These are phyloP conservation scores for Pteruthius melanotis DNA, from an alignment of 2,113 vertebrate species.

Conservation along the genomic window DNA sequence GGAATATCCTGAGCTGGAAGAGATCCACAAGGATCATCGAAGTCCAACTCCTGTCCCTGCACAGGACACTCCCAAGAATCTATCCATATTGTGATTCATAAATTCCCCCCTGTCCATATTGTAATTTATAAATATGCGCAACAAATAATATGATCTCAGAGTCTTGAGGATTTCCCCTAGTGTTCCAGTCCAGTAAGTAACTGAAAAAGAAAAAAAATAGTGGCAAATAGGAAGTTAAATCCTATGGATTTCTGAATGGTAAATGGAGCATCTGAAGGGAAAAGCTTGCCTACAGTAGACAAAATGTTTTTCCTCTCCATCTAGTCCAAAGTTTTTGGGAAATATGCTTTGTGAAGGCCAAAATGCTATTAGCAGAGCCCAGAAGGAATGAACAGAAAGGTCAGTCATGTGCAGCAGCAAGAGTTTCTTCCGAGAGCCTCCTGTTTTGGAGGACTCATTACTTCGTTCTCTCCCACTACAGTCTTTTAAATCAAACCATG, in stretches of 20 bases:
- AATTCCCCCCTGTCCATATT: neutral
- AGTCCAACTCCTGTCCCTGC: neutral
- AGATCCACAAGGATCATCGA: rapidly evolving
- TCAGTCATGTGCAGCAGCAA: neutral
- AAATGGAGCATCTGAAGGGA: neutral
- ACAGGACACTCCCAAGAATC: too few relatives aligned
- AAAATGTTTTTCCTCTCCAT: neutral
- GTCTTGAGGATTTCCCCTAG: neutral
- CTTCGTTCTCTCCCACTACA: neutral
- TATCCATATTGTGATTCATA: neutral
- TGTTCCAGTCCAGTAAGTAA: neutral
- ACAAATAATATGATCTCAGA: neutral
- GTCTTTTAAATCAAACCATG: neutral
- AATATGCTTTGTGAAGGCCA: neutral
- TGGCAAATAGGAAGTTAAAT: neutral
- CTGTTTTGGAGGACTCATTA: neutral
- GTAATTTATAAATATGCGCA: neutral
- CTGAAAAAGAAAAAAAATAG: neutral
- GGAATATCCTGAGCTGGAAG: neutral
- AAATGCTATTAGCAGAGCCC: neutral
- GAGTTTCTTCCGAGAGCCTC: neutral
- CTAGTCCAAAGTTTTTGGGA: neutral
- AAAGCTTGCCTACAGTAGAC: neutral
- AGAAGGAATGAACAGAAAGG: neutral
- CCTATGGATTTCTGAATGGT: neutral